Conservation (phyloP, 2,113 vertebrate species). For the Muscicapa adusta region DNA sequence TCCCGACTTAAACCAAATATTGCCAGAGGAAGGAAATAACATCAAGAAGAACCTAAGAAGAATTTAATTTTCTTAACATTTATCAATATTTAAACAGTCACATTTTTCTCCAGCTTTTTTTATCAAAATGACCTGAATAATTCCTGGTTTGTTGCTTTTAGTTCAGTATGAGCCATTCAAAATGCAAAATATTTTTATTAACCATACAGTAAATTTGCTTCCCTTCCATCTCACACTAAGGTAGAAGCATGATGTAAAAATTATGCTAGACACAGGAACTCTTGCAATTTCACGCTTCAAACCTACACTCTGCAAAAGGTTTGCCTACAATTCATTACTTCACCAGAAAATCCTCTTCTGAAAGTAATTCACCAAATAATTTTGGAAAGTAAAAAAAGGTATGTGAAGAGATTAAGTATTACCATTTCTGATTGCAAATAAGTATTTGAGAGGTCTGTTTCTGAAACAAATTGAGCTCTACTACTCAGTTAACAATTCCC, state of each 20-base stretch:
- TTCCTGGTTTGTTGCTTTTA: background rate
- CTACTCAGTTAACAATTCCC: background rate
- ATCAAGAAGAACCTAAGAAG: background rate
- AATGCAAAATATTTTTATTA: background rate
- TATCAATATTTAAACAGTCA: background rate
- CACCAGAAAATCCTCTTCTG: background rate
- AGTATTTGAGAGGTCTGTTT: background rate
- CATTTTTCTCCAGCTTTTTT: background rate
- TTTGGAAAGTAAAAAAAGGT: background rate
- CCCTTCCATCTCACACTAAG: background rate
- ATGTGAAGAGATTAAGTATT: background rate
- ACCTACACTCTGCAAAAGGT: background rate
- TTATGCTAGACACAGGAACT: background rate
- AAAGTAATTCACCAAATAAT: background rate
- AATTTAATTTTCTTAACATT: background rate
- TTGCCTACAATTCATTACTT: background rate
- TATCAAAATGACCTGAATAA: background rate
- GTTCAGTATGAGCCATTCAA: background rate
- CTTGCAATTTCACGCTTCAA: background rate
- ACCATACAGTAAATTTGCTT: background rate
- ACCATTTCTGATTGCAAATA: background rate
- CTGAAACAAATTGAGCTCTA: background rate
- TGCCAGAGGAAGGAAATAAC: background rate
- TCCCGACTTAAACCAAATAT: background rate
- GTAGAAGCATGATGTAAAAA: background rate